Evolutionary conservation across 2,797 vertebrate genomes (phyloP).

Genomic region (Trematomus bernacchii): DNA sequence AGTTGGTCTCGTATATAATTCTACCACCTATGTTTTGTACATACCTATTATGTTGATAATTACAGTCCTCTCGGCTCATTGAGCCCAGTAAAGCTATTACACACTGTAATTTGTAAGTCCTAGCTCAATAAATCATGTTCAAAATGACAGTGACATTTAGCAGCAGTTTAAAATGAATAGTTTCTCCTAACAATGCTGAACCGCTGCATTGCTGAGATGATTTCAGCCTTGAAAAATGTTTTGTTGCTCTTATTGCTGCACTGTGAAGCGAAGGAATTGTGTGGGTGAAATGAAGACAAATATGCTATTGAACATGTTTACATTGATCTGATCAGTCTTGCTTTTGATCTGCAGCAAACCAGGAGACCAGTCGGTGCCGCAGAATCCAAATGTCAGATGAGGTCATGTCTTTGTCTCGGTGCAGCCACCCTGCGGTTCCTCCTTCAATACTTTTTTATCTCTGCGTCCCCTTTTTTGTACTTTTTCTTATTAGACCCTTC

Average conservation of each 20-base stretch:
- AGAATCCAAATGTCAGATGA: conserved; percentile 82
- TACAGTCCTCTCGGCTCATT: conserved; percentile 23
- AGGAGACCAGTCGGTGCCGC: conserved; percentile 61
- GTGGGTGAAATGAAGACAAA: conserved; percentile 18
- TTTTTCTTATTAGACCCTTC: conserved; percentile 4
- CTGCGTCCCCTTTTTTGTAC: background rate
- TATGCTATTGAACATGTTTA: conserved; percentile 23
- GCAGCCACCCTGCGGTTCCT: conserved; percentile 58
- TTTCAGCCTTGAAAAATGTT: conserved; percentile 37
- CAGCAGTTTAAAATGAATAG: conserved; percentile 51
- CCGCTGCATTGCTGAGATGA: conserved; percentile 45
- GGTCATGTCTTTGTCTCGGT: conserved; percentile 79
- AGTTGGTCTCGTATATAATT: background rate
- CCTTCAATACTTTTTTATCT: conserved; percentile 14
- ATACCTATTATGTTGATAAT: background rate
- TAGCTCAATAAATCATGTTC: conserved; percentile 43
- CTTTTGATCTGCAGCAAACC: conserved; percentile 59
- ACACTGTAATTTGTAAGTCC: conserved; percentile 23
- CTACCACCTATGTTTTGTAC: background rate
- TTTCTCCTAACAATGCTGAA: conserved; percentile 19
- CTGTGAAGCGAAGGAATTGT: conserved; percentile 30
- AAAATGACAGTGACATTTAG: conserved; percentile 46
- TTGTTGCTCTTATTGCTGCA: conserved; percentile 24
- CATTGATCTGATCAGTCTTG: conserved; percentile 52
- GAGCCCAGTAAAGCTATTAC: conserved; percentile 32